These are phyloP conservation scores for Cydia fagiglandana DNA, from an alignment of 1,140 invertebrate species.

Conservation along the genomic window DNA sequence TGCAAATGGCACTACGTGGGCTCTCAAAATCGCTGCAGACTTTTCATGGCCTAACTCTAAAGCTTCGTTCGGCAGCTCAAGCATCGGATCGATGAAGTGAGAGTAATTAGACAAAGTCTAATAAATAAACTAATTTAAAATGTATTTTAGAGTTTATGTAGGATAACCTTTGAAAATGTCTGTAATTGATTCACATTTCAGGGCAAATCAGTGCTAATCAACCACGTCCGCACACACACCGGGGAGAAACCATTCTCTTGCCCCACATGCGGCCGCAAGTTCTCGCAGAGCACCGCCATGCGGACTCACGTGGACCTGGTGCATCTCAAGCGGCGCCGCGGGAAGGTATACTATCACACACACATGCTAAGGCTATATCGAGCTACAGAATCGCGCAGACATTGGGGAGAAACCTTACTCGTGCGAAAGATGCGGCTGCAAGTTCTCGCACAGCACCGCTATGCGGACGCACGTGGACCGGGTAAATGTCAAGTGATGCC, in stretches of 20 bases:
- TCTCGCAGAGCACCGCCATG: conserved; percentile 68
- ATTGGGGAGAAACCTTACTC: conserved; percentile 81
- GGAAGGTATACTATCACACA: background rate
- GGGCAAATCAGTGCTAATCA: conserved; percentile 78
- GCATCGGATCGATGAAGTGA: too few species aligned
- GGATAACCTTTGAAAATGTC: background rate
- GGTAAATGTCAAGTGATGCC: conserved; percentile 59
- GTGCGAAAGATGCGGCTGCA: conserved; percentile 77
- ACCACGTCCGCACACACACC: conserved; percentile 82
- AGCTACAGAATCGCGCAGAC: conserved; percentile 80
- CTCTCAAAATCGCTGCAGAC: too few species aligned
- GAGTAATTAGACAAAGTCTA: too few species aligned
- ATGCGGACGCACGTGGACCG: conserved; percentile 65
- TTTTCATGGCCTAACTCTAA: too few species aligned
- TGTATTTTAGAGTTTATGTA: background rate
- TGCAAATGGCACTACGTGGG: too few species aligned
- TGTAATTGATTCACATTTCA: conserved; percentile 20
- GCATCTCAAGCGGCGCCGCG: conserved; percentile 55
- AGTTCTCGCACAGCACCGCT: conserved; percentile 65
- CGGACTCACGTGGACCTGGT: conserved; percentile 65
- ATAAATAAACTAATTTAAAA: too few species aligned
- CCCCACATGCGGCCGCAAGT: conserved; percentile 70
- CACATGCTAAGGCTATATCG: background rate
- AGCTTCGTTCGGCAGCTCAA: too few species aligned
- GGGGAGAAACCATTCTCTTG: conserved; percentile 80